Evolutionary conservation across 2,888 invertebrate species (phyloP), one percentile per base, ranked within the genome.

Genomic region (Apamea anceps): DNA sequence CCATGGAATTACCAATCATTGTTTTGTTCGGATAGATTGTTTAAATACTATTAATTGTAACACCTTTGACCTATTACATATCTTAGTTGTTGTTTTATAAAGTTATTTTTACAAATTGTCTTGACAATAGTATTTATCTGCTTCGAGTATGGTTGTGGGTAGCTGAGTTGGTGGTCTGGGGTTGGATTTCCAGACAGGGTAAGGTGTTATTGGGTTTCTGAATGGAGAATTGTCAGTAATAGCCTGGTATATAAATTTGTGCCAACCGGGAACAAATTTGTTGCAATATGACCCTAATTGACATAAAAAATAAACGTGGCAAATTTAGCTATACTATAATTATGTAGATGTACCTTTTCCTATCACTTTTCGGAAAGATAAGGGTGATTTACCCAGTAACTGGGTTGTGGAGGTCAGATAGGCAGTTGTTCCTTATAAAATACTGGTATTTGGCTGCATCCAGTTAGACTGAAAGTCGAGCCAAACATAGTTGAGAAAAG

Each of bases 11-110:
- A 48, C 66, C 18, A 48, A n/a, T 25, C 5, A 12, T 65, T 32
- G 25, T 54, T 78, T 37, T 77, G 48, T 66, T 77, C 6, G 18
- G 21, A 78, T 66, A 60, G 57, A 66, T 67, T 21, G 8, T 37
- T 28, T n/a, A 66, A 32, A 37, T 48, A 32, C 15, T 62, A 66
- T 66, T 77, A 57, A 65, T 54, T 77, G 25, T 45, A 57, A 57
- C n/a, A 54, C 66, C 57, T 75, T 66, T 66, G 13, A 75, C n/a
- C 66, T 6, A 7, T 15, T 37, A 73, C 48, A 37, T 51, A 62
- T 73, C n/a, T 7, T 0, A 54, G 21, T 45, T 12, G 10, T 75
- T 72, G 7, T n/a, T 60, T 60, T 72, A 32, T 60, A 15, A 12
- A 51, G n/a, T 28, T 28, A 42, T n/a, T 28, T 66, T 54, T 51